Evolutionary conservation across 2,797 vertebrate genomes (phyloP).

Genomic region (Tenualosa thibaudeaui): DNA sequence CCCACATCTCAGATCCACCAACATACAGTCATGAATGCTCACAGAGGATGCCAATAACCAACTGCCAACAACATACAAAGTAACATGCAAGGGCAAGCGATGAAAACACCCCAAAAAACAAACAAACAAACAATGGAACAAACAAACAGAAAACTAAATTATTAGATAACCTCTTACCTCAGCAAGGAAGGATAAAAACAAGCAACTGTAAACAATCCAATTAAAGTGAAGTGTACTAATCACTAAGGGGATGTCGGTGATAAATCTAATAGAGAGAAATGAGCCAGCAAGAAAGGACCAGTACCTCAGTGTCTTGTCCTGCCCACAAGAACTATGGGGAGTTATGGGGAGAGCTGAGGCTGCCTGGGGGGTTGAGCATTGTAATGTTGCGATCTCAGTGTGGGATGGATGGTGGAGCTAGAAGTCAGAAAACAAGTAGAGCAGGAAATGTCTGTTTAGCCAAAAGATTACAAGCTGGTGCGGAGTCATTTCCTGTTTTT

Average conservation of each 20-base stretch:
- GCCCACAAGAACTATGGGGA: neutral
- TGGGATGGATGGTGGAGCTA: constrained; percentile 37
- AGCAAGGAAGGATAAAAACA: neutral
- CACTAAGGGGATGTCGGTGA: neutral
- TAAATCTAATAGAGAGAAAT: neutral
- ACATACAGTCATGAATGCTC: neutral
- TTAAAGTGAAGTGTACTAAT: neutral
- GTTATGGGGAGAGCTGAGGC: neutral
- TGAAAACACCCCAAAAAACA: neutral
- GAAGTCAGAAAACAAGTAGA: constrained; percentile 53
- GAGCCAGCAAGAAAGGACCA: neutral
- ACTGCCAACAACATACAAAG: neutral
- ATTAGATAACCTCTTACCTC: constrained; percentile 5
- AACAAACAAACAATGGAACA: neutral
- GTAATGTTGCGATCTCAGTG: neutral
- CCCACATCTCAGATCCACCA: neutral
- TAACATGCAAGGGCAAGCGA: neutral
- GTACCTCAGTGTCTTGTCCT: neutral
- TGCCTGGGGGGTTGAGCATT: neutral
- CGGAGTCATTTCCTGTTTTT: constrained; percentile 63
- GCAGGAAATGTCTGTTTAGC: constrained; percentile 65
- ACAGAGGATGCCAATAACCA: too few species aligned
- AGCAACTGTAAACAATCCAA: neutral
- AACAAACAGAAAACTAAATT: neutral
- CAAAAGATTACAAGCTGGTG: constrained; percentile 60